Evolutionary conservation across 1,140 invertebrate genomes (phyloP).

Genomic region (Dendroctonus valens): DNA sequence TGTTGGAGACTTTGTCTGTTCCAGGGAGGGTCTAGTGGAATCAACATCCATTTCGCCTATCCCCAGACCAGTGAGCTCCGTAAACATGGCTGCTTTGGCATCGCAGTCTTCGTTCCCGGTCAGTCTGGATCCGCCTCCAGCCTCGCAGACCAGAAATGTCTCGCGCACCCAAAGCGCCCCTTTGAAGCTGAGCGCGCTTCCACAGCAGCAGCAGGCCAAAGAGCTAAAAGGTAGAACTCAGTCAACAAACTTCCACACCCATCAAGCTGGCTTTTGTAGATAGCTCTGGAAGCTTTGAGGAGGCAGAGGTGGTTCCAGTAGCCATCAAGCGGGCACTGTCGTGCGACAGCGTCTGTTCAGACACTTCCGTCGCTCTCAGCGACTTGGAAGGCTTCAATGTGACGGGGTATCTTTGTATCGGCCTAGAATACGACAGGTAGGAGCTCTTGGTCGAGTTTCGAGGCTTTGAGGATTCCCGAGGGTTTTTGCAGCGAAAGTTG

Average conservation of each 20-base stretch:
- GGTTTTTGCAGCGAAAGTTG: conserved; percentile 60
- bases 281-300: conserved; percentile 29
- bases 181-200: conserved; percentile 15
- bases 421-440: conserved; percentile 72
- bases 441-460: not conserved
- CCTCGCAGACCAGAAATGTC: conserved; percentile 23
- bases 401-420: conserved; percentile 74
- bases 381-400: conserved; percentile 71
- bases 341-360: conserved; percentile 80
- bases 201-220: conserved; percentile 4
- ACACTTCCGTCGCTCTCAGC: conserved; percentile 71
- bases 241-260: not conserved
- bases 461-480: not conserved
- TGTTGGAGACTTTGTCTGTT: not conserved
- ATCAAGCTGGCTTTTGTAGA: not conserved
- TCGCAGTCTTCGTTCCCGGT: conserved; percentile 43
- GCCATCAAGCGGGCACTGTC: conserved; percentile 67
- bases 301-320: conserved; percentile 30
- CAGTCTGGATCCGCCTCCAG: conserved; percentile 43
- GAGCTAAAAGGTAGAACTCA: not conserved
- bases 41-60: conserved; percentile 47
- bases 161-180: conserved; percentile 27
- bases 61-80: conserved; percentile 46
- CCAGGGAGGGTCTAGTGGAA: conserved; percentile 17
- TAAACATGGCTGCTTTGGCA: conserved; percentile 42